Percentiles rank a stretch among this genome's conserved stretches.
Evolutionary conservation across 2,113 vertebrate species (phyloP).

Genomic region (Cheilinus undulatus): DNA sequence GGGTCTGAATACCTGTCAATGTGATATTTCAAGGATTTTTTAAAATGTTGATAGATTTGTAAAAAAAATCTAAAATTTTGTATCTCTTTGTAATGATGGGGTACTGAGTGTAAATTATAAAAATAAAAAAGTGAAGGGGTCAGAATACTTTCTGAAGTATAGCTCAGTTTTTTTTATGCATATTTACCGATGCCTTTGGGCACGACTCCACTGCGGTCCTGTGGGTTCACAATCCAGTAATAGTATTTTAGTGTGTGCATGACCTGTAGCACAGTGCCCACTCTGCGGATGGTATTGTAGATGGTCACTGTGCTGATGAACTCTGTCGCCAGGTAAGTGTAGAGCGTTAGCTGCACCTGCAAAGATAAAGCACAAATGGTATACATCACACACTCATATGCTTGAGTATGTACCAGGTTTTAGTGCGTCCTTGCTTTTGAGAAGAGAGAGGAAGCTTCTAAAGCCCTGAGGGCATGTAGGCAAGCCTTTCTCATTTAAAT

Average conservation of each 20-base stretch:
- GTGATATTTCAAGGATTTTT: too few species aligned
- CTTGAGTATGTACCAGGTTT: conserved; percentile 1
- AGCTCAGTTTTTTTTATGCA: background rate
- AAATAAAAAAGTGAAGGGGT: too few species aligned
- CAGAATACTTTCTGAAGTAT: too few species aligned
- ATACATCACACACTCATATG: conserved; percentile 10
- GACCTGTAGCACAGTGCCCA: conserved; percentile 94
- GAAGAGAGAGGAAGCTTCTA: conserved; percentile 5
- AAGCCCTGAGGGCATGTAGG: conserved; percentile 6
- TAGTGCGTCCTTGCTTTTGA: conserved; percentile 10
- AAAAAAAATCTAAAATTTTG: too few species aligned
- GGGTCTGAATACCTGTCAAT: too few species aligned
- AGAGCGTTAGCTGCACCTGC: conserved; percentile 93
- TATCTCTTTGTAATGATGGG: too few species aligned
- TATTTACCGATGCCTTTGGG: conserved; percentile 92
- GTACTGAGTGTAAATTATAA: too few species aligned
- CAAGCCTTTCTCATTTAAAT: conserved; percentile 31
- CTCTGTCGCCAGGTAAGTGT: conserved; percentile 96
- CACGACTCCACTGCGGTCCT: conserved; percentile 93
- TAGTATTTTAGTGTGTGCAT: conserved; percentile 98
- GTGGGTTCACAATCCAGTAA: conserved; percentile 96
- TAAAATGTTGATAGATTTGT: too few species aligned
- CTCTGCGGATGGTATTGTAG: conserved; percentile 93
- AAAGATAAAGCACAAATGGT: conserved; percentile 30
- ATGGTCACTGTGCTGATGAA: conserved; percentile 97